phyloP scores from a whole-genome alignment of 2,113 vertebrate species.

The Nerophis lumbriciformis region DNA sequence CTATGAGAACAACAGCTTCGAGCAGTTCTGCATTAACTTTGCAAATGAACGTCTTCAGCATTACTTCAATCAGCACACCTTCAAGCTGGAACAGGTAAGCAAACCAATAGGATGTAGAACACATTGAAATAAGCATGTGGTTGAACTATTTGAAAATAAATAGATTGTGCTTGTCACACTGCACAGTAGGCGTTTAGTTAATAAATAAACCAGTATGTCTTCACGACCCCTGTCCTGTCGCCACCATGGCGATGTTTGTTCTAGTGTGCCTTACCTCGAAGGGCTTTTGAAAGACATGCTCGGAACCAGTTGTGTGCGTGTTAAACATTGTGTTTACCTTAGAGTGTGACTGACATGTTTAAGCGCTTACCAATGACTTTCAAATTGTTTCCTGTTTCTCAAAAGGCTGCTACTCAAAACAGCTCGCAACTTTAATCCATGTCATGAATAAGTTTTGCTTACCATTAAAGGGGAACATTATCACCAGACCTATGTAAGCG shows the following conservation, averaged over 20 bases:
- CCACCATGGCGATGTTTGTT: conserved; percentile 16
- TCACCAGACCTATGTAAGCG: too few relatives aligned
- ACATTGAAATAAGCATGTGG: too few relatives aligned
- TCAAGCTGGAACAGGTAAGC: conserved; percentile 92
- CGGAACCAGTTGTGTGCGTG: conserved; percentile 11
- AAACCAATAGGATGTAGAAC: background rate
- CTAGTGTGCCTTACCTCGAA: conserved; percentile 43
- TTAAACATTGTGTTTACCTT: conserved; percentile 38
- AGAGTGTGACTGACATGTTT: conserved; percentile 26
- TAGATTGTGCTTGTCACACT: background rate
- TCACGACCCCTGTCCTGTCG: conserved; percentile 6
- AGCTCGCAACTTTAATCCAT: too few relatives aligned
- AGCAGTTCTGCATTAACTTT: conserved; percentile 99
- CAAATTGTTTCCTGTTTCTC: too few relatives aligned
- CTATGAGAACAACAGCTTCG: conserved; percentile 98
- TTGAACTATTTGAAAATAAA: too few relatives aligned
- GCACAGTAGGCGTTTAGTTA: background rate
- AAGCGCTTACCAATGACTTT: background rate
- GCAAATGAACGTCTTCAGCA: conserved; percentile 97
- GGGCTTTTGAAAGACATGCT: conserved; percentile 14
- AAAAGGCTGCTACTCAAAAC: too few relatives aligned
- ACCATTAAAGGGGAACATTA: too few relatives aligned
- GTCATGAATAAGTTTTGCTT: too few relatives aligned
- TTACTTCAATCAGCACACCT: conserved; percentile 99
- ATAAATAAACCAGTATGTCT: conserved; percentile 15